phyloP scores from a whole-genome alignment of 2,113 vertebrate species.

The Catharus minimus region DNA sequence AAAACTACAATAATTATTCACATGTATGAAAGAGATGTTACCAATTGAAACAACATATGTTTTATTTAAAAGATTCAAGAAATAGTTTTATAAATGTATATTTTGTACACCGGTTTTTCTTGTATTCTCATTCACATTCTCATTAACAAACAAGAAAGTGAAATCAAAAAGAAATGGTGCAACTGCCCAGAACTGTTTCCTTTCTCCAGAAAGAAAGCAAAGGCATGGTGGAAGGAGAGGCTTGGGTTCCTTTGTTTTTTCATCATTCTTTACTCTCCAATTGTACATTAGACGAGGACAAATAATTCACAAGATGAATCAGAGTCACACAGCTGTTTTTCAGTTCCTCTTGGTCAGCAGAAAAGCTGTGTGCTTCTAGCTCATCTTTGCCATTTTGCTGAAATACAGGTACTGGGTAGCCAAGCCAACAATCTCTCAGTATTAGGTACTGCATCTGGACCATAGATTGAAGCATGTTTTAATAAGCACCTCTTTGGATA shows the following conservation, averaged over 20 bases:
- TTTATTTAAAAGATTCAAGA: neutral
- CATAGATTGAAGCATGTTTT: fast-evolving
- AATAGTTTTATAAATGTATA: neutral
- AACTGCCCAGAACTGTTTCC: neutral
- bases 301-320: neutral
- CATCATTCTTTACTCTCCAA: neutral
- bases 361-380: neutral
- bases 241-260: neutral
- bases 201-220: neutral
- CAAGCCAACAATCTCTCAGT: neutral
- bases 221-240: neutral
- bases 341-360: neutral
- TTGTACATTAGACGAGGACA: neutral
- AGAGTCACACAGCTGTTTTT: neutral
- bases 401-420: neutral
- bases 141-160: neutral
- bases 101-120: neutral
- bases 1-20: neutral
- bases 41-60: neutral
- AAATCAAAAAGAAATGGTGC: neutral
- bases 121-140: neutral
- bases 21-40: neutral
- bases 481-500: neutral
- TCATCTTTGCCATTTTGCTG: neutral
- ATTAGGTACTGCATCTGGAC: neutral